phyloP scores from a whole-genome alignment of 2,888 invertebrate genomes.

The Heliconius sara region DNA sequence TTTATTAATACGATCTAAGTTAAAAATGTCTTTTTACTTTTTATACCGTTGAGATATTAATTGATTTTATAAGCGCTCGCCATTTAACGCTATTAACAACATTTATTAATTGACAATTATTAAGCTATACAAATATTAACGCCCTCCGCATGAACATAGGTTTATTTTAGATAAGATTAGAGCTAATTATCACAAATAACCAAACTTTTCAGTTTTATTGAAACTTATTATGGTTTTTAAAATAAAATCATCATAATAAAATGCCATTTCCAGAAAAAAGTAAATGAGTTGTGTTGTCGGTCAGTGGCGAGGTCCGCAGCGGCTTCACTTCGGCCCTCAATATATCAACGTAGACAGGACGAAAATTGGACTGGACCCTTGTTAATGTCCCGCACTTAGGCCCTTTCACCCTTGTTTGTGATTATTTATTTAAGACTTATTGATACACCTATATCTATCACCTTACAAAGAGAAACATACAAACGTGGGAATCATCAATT shows the following conservation, averaged over 20 bases:
- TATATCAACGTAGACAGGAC: slow-evolving; percentile 83
- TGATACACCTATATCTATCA: slow-evolving; percentile 59
- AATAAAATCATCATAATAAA: slow-evolving; percentile 53
- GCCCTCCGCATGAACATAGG: no score
- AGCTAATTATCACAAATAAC: no score
- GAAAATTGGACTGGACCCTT: slow-evolving; percentile 84
- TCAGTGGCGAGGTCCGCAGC: slow-evolving; percentile 54
- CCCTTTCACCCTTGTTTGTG: slow-evolving; percentile 76
- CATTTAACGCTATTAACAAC: no score
- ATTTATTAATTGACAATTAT: no score
- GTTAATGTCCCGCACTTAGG: slow-evolving; percentile 81
- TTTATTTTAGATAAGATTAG: no score
- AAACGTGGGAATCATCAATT: slow-evolving; percentile 50
- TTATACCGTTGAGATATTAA: background rate
- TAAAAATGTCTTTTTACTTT: background rate
- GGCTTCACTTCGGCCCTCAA: slow-evolving; percentile 73
- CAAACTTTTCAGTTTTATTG: background rate
- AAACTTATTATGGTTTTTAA: background rate
- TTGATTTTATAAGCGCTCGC: no score
- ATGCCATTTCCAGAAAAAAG: slow-evolving; percentile 64
- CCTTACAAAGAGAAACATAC: slow-evolving; percentile 36
- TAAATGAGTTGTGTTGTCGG: slow-evolving; percentile 71
- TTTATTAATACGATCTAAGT: background rate
- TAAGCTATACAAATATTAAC: no score
- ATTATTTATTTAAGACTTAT: slow-evolving; percentile 80